phyloP scores from a whole-genome alignment of 2,888 invertebrate genomes.

The Lepidocyrtoides sp. region DNA sequence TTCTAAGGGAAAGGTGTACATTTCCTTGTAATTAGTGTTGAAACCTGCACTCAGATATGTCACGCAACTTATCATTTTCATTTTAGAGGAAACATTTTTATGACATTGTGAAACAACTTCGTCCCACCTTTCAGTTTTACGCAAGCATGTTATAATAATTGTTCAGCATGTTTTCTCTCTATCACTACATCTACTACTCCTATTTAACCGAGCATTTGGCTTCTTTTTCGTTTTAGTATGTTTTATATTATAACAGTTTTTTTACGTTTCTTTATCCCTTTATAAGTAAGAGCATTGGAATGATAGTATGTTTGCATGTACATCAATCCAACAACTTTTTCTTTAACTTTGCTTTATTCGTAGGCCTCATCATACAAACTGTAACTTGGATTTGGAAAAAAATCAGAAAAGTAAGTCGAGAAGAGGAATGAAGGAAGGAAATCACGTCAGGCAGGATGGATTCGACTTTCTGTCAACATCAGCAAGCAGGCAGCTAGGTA shows the following conservation, averaged over 20 bases:
- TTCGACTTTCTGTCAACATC: slow-evolving; percentile 61
- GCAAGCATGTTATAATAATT: neutral
- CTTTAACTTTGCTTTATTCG: neutral
- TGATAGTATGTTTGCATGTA: neutral
- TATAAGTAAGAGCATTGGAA: too few relatives aligned
- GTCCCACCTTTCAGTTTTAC: neutral
- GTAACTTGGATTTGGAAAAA: neutral
- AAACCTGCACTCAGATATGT: slow-evolving; percentile 51
- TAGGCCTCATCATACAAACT: neutral
- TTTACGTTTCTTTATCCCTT: too few relatives aligned
- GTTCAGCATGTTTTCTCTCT: neutral
- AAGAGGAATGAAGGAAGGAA: slow-evolving; percentile 32
- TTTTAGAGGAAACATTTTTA: slow-evolving; percentile 22
- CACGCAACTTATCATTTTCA: slow-evolving; percentile 62
- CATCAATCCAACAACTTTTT: neutral
- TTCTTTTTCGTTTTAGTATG: too few relatives aligned
- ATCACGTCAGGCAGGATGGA: slow-evolving; percentile 57
- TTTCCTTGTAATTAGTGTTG: slow-evolving; percentile 69
- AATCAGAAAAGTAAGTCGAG: slow-evolving; percentile 48
- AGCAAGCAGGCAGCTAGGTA: neutral
- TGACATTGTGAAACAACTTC: slow-evolving; percentile 34
- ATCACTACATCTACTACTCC: too few relatives aligned
- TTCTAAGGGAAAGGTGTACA: slow-evolving; percentile 38
- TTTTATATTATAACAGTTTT: too few relatives aligned
- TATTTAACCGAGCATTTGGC: too few relatives aligned